These are phyloP conservation scores for Nibea coibor DNA, from an alignment of 2,113 vertebrate genomes.

Conservation along the genomic window DNA sequence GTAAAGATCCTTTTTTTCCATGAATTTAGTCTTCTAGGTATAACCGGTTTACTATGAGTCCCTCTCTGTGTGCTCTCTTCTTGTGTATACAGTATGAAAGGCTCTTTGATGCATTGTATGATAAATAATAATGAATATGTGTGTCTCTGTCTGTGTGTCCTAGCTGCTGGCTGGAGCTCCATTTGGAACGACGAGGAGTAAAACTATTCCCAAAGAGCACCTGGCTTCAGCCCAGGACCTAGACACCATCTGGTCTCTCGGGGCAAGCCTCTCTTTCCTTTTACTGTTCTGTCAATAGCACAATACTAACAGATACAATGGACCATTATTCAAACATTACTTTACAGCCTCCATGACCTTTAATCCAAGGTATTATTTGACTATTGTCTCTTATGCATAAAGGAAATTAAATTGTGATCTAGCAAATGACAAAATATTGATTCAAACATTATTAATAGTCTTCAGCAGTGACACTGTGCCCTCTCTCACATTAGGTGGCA, in stretches of 20 bases:
- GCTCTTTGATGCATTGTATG: neutral
- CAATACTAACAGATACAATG: conserved; percentile 21
- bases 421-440: neutral
- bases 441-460: neutral
- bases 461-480: too few species aligned
- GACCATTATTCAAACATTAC: conserved; percentile 42
- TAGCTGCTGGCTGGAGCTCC: conserved; percentile 93
- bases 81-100: neutral
- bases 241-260: conserved; percentile 99
- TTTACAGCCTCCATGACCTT: conserved; percentile 38
- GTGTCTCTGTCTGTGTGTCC: conserved; percentile 42
- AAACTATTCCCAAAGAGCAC: conserved; percentile 92
- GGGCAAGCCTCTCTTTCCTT: conserved; percentile 84
- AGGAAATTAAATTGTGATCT: neutral
- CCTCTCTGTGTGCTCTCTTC: neutral
- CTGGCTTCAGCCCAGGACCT: conserved; percentile 91
- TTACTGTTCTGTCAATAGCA: conserved; percentile 48
- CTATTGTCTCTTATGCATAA: neutral
- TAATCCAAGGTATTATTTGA: neutral
- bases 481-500: neutral
- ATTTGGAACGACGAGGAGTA: conserved; percentile 93
- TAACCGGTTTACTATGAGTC: too few species aligned
- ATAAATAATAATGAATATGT: neutral
- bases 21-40: too few species aligned
- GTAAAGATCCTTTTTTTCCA: too few species aligned